Evolutionary conservation across 2,888 invertebrate species (phyloP).

Genomic region (Ferdinandea cuprea): DNA sequence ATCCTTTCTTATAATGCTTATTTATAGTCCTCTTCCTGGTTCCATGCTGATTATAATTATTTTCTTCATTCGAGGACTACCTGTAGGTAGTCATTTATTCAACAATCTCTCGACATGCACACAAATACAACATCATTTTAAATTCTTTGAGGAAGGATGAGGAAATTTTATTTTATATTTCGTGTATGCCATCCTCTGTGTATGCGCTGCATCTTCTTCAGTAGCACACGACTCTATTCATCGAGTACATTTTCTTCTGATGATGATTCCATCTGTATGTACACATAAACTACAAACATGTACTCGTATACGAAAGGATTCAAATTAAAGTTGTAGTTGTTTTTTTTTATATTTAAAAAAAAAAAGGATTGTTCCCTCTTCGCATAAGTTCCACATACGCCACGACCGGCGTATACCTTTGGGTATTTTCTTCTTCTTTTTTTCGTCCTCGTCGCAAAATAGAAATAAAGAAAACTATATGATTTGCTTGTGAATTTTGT

Average conservation of each 20-base stretch:
- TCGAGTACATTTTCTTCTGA: slow-evolving; percentile 51
- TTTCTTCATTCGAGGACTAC: slow-evolving; percentile 16
- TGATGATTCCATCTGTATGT: slow-evolving; percentile 50
- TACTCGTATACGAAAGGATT: slow-evolving; percentile 14
- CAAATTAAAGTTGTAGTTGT: slow-evolving; percentile 40
- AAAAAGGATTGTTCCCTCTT: slow-evolving; percentile 17
- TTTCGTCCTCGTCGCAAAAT: too few relatives aligned
- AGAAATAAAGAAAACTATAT: background rate
- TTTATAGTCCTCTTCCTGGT: background rate
- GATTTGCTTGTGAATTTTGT: slow-evolving; percentile 28
- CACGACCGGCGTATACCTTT: slow-evolving; percentile 13
- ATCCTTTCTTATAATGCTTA: background rate
- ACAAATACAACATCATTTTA: slow-evolving; percentile 4
- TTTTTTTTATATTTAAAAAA: background rate
- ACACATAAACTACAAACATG: background rate
- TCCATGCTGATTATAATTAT: slow-evolving; percentile 28
- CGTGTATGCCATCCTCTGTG: background rate
- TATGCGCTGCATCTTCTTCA: slow-evolving; percentile 19
- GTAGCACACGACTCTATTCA: slow-evolving; percentile 42
- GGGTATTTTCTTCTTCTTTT: slow-evolving; percentile 16
- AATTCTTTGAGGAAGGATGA: slow-evolving; percentile 18
- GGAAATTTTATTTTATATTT: slow-evolving; percentile 9
- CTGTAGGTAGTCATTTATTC: slow-evolving; percentile 32
- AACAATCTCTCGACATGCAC: background rate
- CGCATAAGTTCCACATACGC: slow-evolving; percentile 61